These are phyloP conservation scores for Galendromus occidentalis DNA, from an alignment of 1,140 invertebrate genomes.

Conservation along the genomic window DNA sequence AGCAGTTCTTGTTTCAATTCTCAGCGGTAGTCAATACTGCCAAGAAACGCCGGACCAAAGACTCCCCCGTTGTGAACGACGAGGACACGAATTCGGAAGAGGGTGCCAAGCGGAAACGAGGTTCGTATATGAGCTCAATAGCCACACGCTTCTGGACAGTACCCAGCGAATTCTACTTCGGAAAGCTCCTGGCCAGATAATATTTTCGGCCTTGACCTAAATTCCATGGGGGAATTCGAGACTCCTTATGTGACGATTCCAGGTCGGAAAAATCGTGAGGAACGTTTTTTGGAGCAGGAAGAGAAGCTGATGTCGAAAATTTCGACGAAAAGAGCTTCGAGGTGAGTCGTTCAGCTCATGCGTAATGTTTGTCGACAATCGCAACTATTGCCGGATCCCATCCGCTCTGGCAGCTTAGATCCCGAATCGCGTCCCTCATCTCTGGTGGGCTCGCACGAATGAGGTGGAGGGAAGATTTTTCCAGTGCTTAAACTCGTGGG, in stretches of 20 bases:
- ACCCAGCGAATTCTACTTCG: neutral
- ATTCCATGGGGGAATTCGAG: neutral
- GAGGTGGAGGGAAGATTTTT: neutral
- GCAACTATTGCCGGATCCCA: neutral
- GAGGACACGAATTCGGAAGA: slow-evolving; percentile 5
- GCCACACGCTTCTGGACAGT: no score
- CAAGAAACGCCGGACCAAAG: neutral
- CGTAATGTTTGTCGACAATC: neutral
- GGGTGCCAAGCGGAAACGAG: slow-evolving; percentile 4
- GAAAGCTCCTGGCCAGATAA: neutral
- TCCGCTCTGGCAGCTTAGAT: neutral
- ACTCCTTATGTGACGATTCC: neutral
- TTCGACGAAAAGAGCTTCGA: neutral
- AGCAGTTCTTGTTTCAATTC: no score
- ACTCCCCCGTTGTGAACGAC: neutral
- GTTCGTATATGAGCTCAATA: neutral
- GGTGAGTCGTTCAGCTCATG: neutral
- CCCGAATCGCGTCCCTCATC: neutral
- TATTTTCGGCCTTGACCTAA: neutral
- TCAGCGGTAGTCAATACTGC: no score
- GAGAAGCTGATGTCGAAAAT: slow-evolving; percentile 5
- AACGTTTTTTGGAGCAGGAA: neutral
- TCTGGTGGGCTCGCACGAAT: neutral
- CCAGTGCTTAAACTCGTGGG: neutral
- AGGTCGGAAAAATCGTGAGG: neutral